Evolutionary conservation across 1,140 invertebrate species (phyloP).

Genomic region (Acromyrmex echinatior): DNA sequence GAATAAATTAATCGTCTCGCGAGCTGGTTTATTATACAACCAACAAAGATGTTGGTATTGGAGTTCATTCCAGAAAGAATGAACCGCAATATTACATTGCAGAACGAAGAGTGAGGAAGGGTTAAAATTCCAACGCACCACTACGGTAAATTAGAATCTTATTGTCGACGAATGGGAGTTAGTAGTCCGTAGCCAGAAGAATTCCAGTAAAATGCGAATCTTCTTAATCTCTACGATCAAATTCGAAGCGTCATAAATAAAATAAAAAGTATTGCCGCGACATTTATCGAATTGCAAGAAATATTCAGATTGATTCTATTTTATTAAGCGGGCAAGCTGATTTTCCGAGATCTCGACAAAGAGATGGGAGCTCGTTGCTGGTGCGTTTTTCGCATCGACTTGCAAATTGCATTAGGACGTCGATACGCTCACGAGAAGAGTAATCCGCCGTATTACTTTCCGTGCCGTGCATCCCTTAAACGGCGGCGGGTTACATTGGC

Average conservation of each 20-base stretch:
- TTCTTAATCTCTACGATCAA: neutral
- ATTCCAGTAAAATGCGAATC: neutral
- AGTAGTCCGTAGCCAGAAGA: neutral
- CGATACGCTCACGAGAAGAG: constrained; percentile 47
- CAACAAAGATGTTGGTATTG: neutral
- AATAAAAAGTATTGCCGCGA: neutral
- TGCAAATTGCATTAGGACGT: constrained; percentile 62
- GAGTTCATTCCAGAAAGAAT: constrained; percentile 34
- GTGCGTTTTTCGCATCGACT: constrained; percentile 57
- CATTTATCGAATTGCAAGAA: neutral
- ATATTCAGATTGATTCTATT: neutral
- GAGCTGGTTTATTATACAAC: constrained; percentile 29
- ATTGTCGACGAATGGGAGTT: neutral
- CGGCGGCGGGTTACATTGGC: constrained; percentile 70
- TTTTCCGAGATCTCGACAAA: constrained; percentile 36
- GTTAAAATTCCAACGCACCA: constrained; percentile 19
- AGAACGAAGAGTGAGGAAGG: neutral
- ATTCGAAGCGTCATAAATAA: neutral
- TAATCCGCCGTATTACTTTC: constrained; percentile 53
- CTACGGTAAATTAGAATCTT: constrained; percentile 33
- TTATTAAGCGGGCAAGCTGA: neutral
- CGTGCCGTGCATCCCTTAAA: constrained; percentile 65
- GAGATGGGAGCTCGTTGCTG: constrained; percentile 28
- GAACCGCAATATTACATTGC: constrained; percentile 35
- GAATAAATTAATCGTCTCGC: constrained; percentile 33